phyloP scores from a whole-genome alignment of 2,888 invertebrate genomes.

The Callimorpha dominula region DNA sequence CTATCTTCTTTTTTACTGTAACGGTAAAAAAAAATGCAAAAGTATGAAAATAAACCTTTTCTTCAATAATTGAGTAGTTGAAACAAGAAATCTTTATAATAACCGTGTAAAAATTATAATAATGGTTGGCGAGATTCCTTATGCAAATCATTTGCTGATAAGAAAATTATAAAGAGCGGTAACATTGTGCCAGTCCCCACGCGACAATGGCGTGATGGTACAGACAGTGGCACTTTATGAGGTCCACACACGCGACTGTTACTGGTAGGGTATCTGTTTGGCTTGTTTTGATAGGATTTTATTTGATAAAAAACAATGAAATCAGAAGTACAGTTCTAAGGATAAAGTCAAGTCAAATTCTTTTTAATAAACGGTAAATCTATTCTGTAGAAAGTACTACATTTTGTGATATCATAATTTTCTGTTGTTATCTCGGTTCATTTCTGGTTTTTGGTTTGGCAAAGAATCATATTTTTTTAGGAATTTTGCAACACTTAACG shows the following conservation, averaged over 20 bases:
- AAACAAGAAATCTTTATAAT: not conserved
- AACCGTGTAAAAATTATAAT: constrained; percentile 6
- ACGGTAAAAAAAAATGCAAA: no score
- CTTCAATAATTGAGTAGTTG: not conserved
- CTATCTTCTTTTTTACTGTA: no score
- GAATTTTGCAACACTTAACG: no score
- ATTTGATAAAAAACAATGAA: not conserved
- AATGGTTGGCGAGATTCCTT: constrained; percentile 15
- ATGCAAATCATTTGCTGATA: constrained; percentile 18
- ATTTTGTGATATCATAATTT: no score
- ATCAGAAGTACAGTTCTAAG: not conserved
- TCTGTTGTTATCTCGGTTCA: no score
- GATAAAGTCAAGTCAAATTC: not conserved
- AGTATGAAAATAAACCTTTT: no score
- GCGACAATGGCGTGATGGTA: constrained; percentile 13
- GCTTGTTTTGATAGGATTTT: not conserved
- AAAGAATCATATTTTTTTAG: no score
- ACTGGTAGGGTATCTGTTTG: constrained; percentile 6
- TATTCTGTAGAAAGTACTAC: no score
- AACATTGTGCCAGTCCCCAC: constrained; percentile 5
- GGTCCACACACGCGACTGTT: constrained; percentile 18
- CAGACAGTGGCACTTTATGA: constrained; percentile 13
- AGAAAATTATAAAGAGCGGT: constrained; percentile 15
- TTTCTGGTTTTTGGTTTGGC: no score
- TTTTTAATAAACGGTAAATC: not conserved